Conservation (phyloP, 92 coral and sea anemone species). For the Bergia sp. region DNA sequence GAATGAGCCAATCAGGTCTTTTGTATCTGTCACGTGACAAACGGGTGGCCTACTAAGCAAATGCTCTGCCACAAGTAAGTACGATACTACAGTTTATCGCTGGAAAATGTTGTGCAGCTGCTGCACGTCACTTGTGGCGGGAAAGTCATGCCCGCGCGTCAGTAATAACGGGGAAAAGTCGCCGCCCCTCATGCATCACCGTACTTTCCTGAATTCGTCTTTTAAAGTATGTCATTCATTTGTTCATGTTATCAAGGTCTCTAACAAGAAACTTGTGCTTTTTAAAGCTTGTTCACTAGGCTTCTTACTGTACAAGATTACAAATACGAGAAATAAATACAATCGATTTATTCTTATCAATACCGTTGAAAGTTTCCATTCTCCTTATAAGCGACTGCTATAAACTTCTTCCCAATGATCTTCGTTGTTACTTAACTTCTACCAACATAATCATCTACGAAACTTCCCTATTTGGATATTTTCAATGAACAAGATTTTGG, state of each 20-base stretch:
- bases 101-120: constrained; percentile 24
- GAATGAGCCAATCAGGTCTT: constrained; percentile 96
- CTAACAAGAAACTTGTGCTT: background rate
- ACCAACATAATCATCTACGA: constrained; percentile 27
- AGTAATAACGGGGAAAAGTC: constrained; percentile 29
- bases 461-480: no score
- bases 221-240: background rate
- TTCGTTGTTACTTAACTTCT: constrained; percentile 1
- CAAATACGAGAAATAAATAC: background rate
- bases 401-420: constrained; percentile 1
- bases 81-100: constrained; percentile 34
- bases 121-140: constrained; percentile 49
- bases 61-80: constrained; percentile 45
- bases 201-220: background rate
- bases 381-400: background rate
- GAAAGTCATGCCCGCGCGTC: constrained; percentile 64
- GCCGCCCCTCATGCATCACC: constrained; percentile 16
- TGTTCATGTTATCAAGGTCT: background rate
- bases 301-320: constrained; percentile 26
- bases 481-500: no score
- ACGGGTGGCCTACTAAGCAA: constrained; percentile 80
- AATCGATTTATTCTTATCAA: constrained; percentile 43
- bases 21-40: constrained; percentile 95
- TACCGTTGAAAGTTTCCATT: background rate
- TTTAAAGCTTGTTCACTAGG: constrained; percentile 4